Evolutionary conservation across 1,140 invertebrate species (phyloP).

Genomic region (Andrena cerasifolii): DNA sequence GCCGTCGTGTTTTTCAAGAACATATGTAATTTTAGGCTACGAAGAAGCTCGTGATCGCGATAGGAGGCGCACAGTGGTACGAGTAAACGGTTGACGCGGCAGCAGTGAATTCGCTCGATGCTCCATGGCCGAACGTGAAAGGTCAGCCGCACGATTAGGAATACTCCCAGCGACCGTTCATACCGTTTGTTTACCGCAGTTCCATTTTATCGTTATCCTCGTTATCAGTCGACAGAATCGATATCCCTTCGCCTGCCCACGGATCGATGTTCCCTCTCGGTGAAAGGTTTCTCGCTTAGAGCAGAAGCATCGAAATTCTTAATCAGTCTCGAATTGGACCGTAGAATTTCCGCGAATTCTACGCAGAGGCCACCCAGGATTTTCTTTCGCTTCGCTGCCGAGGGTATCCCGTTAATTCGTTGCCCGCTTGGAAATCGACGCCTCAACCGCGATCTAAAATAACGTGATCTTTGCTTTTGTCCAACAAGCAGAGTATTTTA

Average conservation of each 20-base stretch:
- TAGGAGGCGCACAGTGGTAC: background rate
- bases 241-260: background rate
- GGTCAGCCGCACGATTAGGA: background rate
- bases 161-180: constrained; percentile 14
- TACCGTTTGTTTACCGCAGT: constrained; percentile 9
- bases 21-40: constrained; percentile 62
- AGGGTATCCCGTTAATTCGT: background rate
- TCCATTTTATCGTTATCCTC: background rate
- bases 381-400: background rate
- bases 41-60: constrained; percentile 34
- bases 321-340: no score
- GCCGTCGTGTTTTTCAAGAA: constrained; percentile 50
- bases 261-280: background rate
- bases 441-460: background rate
- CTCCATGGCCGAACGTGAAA: background rate
- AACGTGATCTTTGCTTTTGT: background rate
- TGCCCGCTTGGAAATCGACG: background rate
- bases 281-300: background rate
- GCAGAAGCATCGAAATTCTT: background rate
- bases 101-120: background rate
- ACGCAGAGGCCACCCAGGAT: background rate
- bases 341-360: background rate
- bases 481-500: no score
- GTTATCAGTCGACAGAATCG: constrained; percentile 8
- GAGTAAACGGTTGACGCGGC: background rate